Evolutionary conservation across 2,113 vertebrate species (phyloP).

Genomic region (Equus quagga): DNA sequence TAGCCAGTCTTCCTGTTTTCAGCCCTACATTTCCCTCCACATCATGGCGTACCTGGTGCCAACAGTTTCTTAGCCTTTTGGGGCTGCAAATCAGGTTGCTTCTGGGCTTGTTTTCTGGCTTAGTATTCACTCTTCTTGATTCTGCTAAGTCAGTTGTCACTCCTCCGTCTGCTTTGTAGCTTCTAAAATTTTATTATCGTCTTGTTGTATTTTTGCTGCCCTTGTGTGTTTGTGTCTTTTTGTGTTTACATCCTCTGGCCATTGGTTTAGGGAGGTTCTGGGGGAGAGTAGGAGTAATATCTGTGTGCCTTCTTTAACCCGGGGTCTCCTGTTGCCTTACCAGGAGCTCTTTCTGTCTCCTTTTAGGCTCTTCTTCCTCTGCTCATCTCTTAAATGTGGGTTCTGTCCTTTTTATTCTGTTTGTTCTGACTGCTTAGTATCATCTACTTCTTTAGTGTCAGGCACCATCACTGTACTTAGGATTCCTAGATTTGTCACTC

Average conservation of each 20-base stretch:
- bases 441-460: neutral
- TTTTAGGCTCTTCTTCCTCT: neutral
- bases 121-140: neutral
- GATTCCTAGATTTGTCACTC: neutral
- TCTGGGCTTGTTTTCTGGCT: neutral
- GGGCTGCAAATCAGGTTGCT: neutral
- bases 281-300: neutral
- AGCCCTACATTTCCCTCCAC: neutral
- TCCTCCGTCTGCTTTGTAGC: neutral
- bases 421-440: neutral
- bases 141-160: neutral
- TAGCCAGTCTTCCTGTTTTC: constrained; percentile 19
- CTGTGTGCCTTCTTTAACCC: neutral
- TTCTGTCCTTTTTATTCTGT: neutral
- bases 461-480: neutral
- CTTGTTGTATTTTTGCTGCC: neutral
- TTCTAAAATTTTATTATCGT: neutral
- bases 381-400: neutral
- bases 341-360: neutral
- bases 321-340: neutral
- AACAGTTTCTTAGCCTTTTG: neutral
- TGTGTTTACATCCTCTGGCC: neutral
- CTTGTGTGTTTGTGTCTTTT: neutral
- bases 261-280: neutral
- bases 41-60: neutral